These are phyloP conservation scores for Steinernema scapterisci DNA, from an alignment of 2,888 invertebrate genomes.

Conservation along the genomic window DNA sequence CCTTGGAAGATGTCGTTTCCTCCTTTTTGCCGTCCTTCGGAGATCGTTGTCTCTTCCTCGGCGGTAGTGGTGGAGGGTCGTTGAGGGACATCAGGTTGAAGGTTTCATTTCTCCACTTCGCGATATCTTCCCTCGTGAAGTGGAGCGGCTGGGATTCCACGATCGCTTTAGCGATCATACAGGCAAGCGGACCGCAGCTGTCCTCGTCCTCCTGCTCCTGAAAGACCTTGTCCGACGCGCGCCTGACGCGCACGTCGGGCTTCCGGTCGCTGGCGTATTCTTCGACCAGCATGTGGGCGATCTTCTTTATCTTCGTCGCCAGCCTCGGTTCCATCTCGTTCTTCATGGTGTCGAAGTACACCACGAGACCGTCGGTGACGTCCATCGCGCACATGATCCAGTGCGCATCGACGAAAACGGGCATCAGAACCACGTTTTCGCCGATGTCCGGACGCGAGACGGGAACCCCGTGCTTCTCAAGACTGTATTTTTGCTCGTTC, in stretches of 20 bases:
- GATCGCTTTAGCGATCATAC: constrained; percentile 8
- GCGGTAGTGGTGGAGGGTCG: constrained; percentile 8
- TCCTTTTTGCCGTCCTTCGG: too few relatives aligned
- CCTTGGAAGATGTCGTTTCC: too few relatives aligned
- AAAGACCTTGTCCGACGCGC: neutral
- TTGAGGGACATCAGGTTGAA: neutral
- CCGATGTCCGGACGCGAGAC: neutral
- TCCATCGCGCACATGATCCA: neutral
- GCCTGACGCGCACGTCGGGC: neutral
- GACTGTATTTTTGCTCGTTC: neutral
- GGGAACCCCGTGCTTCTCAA: constrained; percentile 3
- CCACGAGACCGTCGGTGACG: neutral
- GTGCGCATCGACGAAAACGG: neutral
- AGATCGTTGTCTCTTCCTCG: too few relatives aligned
- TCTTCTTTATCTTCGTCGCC: neutral
- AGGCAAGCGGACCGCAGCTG: constrained; percentile 14
- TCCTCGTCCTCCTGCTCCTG: constrained; percentile 6
- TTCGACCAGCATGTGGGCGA: neutral
- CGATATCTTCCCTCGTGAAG: neutral
- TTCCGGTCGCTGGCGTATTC: neutral
- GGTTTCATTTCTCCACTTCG: neutral
- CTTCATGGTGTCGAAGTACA: constrained; percentile 18
- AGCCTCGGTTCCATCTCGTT: neutral
- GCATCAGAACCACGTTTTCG: neutral
- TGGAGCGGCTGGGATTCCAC: neutral